Conservation (phyloP, 2,888 invertebrate species). For the Tenthredo livida region DNA sequence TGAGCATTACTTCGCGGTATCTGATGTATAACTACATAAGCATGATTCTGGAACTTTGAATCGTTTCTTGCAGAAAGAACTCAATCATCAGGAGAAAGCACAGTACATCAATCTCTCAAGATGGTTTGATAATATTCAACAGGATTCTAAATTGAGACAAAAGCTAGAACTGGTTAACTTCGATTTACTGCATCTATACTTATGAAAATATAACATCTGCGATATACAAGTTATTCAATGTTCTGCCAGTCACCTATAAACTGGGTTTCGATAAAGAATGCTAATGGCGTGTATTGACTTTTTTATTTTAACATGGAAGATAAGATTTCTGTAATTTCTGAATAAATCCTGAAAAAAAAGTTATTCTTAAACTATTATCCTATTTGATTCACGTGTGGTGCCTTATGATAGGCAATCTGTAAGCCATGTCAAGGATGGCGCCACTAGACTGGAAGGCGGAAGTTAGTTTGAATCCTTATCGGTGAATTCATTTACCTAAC, state of each 20-base stretch:
- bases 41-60: constrained; percentile 41
- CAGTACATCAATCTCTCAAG: constrained; percentile 85
- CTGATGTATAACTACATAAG: constrained; percentile 17
- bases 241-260: not conserved
- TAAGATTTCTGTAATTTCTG: constrained; percentile 15
- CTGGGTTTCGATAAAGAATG: not conserved
- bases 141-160: constrained; percentile 83
- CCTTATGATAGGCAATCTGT: not conserved
- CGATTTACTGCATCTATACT: constrained; percentile 71
- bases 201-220: constrained; percentile 60
- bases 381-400: not conserved
- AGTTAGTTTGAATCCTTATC: not conserved
- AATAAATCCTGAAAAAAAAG: not conserved
- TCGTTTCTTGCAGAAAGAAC: constrained; percentile 81
- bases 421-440: not conserved
- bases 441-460: not conserved
- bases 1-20: not conserved
- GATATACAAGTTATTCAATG: not conserved
- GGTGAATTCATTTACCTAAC: not conserved
- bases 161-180: constrained; percentile 79
- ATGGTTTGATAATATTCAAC: constrained; percentile 89
- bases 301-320: not conserved
- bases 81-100: constrained; percentile 85
- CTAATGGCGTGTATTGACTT: not conserved
- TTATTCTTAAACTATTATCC: not conserved